Conservation (phyloP, 37 sponge, comb jelly and placozoan genomes). For the Diacarnus erythraeanus region DNA sequence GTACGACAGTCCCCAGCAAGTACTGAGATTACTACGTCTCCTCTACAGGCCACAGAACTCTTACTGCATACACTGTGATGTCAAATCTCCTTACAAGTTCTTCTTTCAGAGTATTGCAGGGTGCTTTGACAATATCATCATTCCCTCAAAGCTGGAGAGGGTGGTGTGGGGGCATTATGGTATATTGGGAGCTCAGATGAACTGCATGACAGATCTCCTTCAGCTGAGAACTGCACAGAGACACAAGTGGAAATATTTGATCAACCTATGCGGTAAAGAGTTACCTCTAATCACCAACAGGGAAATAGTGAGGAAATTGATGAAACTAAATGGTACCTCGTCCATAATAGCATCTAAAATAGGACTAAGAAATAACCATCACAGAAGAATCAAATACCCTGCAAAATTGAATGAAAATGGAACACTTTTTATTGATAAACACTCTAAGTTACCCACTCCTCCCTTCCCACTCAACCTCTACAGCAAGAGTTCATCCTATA, state of each 20-base stretch:
- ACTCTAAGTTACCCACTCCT: neutral
- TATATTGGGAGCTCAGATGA: conserved; percentile 37
- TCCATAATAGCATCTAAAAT: neutral
- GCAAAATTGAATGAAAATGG: neutral
- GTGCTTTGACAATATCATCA: conserved; percentile 33
- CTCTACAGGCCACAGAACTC: conserved; percentile 43
- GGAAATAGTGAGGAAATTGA: conserved; percentile 46
- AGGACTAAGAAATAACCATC: neutral
- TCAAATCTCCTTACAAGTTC: neutral
- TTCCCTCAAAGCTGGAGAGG: conserved; percentile 9
- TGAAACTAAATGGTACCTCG: conserved; percentile 21
- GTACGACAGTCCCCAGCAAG: conserved; percentile 20
- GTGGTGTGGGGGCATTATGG: conserved; percentile 16
- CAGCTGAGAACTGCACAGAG: neutral
- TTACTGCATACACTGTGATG: conserved; percentile 45
- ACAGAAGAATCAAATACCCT: neutral
- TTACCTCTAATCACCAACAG: conserved; percentile 54
- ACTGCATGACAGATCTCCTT: conserved; percentile 24
- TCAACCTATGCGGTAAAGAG: conserved; percentile 62
- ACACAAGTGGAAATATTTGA: conserved; percentile 47
- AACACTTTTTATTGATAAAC: neutral
- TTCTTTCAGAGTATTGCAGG: conserved; percentile 10
- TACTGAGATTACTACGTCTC: conserved; percentile 22
- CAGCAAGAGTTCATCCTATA: conserved; percentile 23
- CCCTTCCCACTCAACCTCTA: neutral